Conservation (phyloP, 2,797 vertebrate genomes). For the Centropyge bicolor region DNA sequence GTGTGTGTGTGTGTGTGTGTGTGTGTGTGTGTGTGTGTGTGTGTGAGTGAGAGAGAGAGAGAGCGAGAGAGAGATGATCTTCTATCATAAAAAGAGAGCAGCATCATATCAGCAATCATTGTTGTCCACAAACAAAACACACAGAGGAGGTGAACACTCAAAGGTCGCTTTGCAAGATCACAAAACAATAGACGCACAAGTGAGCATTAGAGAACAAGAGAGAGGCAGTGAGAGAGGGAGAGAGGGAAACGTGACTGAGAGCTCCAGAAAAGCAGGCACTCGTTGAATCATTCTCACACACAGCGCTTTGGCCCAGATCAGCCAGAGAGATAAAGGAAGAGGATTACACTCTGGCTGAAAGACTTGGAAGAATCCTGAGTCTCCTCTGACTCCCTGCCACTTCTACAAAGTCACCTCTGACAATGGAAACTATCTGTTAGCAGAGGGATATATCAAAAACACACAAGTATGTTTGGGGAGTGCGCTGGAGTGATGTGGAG, state of each 20-base stretch:
- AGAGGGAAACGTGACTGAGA: conserved; percentile 64
- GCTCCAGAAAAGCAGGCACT: conserved; percentile 63
- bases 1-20: conserved; percentile 3
- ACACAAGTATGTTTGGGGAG: conserved; percentile 26
- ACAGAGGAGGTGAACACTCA: conserved; percentile 29
- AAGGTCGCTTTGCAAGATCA: conserved; percentile 40
- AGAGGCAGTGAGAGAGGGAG: conserved; percentile 34
- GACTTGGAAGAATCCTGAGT: conserved; percentile 67
- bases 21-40: conserved; percentile 19
- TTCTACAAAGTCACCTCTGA: conserved; percentile 77
- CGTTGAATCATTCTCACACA: conserved; percentile 75
- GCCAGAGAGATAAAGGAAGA: conserved; percentile 76
- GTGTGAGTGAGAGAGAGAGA: conserved; percentile 13
- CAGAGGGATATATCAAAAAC: conserved; percentile 33
- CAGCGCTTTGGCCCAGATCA: conserved; percentile 78
- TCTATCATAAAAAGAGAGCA: conserved; percentile 10
- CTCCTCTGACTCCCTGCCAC: conserved; percentile 72
- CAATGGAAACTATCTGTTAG: conserved; percentile 61
- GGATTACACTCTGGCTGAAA: conserved; percentile 74
- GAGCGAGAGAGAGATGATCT: conserved; percentile 32
- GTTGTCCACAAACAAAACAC: conserved; percentile 37
- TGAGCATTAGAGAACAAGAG: conserved; percentile 48
- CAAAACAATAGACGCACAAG: conserved; percentile 50
- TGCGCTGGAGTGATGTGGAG: conserved; percentile 10
- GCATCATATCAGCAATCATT: conserved; percentile 30